Evolutionary conservation across 1,140 invertebrate species (phyloP), one percentile per base, ranked within the genome.

Genomic region (Planococcus citri): DNA sequence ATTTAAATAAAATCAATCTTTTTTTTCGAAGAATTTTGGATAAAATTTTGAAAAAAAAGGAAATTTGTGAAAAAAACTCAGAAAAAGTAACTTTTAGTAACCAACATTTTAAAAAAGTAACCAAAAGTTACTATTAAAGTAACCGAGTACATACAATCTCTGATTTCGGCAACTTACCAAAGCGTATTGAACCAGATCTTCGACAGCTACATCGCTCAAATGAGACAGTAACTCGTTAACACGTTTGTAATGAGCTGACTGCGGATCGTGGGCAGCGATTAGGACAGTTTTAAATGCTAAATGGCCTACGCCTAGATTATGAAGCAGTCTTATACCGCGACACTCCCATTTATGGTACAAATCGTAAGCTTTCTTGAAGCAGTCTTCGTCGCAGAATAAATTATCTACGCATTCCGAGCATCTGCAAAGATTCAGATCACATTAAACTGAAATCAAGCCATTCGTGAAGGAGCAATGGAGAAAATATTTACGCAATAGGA

Each of bases 331-430:
- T 37, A 86, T 80, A 73, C 83, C 82, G 58, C 78, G 75, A 76
- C 91, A 94, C 79, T 93, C 91, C 83, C 84, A 88, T 71, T 82
- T 78, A 77, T 94, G 91, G 77, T 85, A 86, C 17, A 75, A 76
- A 0, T 78, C 72, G 82, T 84, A 87, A 0, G 86, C 84, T 58
- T 79, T 74, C n/a, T 78, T 73, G 24, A 79, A 78, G 78, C 91
- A 94, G 27, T 78, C 74, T 70, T 81, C 78, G 70, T 80, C 79
- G 75, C 91, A 94, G 74, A 86, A 91, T 29, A 84, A 75, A 68
- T 83, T 81, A 71, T 84, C 79, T 4, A 83, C 80, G 77, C 89
- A 91, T 1, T 76, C 74, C 67, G 74, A 77, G 76, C 89, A 91
- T 64, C 86, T 88, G 73, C 73, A 79, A 68, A 68, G 41, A 12